phyloP scores from a whole-genome alignment of 2,797 vertebrate species.

The Nasua narica region DNA sequence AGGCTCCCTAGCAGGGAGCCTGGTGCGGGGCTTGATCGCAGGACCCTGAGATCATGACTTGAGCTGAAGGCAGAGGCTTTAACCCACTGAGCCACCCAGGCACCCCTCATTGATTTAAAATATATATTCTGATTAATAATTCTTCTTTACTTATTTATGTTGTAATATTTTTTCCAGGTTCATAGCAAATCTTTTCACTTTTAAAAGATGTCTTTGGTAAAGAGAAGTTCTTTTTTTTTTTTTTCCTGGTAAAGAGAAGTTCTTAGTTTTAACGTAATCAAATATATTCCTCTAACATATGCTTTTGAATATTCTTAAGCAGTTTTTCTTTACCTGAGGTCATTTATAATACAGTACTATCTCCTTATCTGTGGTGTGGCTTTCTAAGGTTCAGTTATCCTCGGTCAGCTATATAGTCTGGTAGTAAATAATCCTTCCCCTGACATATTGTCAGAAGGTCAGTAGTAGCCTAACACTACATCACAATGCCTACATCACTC shows the following conservation, averaged over 20 bases:
- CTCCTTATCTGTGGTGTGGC: not conserved
- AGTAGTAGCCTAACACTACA: not conserved
- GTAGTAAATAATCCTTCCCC: not conserved
- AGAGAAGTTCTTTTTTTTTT: conserved; percentile 1
- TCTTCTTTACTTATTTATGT: conserved; percentile 11
- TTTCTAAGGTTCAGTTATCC: not conserved
- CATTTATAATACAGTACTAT: not conserved
- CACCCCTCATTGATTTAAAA: not conserved
- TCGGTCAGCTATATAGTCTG: not conserved
- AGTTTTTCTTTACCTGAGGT: not conserved
- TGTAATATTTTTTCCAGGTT: not conserved
- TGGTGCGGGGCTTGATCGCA: too few relatives aligned
- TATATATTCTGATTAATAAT: not conserved
- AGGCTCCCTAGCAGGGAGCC: too few relatives aligned
- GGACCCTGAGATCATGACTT: too few relatives aligned
- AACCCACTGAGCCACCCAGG: too few relatives aligned
- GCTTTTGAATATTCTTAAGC: conserved; percentile 2
- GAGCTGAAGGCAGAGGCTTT: too few relatives aligned
- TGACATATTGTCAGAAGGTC: not conserved
- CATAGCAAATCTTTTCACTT: not conserved
- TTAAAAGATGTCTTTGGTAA: conserved; percentile 26
- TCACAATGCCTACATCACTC: not conserved
- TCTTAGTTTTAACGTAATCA: not conserved
- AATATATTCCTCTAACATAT: not conserved
- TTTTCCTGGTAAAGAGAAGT: too few relatives aligned